phyloP scores from a whole-genome alignment of 2,888 invertebrate species.

The Latrodectus elegans region DNA sequence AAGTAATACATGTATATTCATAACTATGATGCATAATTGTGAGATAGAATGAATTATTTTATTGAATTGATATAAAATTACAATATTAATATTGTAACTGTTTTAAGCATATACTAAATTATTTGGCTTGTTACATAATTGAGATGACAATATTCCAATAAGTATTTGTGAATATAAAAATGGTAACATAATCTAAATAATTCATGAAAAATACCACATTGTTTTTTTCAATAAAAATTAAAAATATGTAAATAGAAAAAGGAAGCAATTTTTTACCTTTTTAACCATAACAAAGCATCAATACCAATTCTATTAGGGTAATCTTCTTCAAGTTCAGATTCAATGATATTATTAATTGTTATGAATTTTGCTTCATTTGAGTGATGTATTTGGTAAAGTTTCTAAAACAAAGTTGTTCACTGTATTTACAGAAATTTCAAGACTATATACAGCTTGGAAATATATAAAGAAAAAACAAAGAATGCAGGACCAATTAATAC shows the following conservation, averaged over 20 bases:
- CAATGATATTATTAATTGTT: constrained; percentile 83
- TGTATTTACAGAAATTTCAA: background rate
- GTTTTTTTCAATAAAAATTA: constrained; percentile 4
- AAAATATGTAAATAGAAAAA: background rate
- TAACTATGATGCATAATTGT: too few relatives aligned
- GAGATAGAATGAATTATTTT: too few relatives aligned
- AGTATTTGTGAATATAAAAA: too few relatives aligned
- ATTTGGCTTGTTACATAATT: too few relatives aligned
- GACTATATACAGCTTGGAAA: constrained; percentile 69
- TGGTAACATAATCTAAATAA: too few relatives aligned
- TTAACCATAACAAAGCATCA: constrained; percentile 84
- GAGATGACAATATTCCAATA: too few relatives aligned
- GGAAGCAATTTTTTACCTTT: constrained; percentile 78
- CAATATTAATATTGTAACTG: too few relatives aligned
- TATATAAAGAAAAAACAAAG: background rate
- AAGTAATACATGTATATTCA: too few relatives aligned
- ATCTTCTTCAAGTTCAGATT: constrained; percentile 79
- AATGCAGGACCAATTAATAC: too few relatives aligned
- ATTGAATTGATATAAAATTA: too few relatives aligned
- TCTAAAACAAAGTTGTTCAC: constrained; percentile 71
- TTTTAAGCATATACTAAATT: too few relatives aligned
- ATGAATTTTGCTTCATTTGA: constrained; percentile 75
- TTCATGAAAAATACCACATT: background rate
- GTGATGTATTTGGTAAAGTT: constrained; percentile 72
- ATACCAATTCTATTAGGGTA: constrained; percentile 76